phyloP scores from a whole-genome alignment of 1,140 invertebrate genomes.

The Laupala kohalensis region DNA sequence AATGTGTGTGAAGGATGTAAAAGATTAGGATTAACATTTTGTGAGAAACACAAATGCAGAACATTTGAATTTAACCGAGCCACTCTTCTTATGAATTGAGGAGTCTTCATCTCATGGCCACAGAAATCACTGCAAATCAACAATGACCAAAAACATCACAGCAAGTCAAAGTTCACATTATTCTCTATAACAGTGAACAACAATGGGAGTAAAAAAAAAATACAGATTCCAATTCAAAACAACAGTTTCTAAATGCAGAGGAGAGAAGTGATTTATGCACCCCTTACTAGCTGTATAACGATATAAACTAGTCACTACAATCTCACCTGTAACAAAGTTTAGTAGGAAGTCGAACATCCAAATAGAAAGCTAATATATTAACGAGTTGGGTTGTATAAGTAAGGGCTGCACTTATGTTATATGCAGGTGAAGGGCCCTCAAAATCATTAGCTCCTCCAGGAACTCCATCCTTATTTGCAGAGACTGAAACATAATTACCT shows the following conservation, averaged over 20 bases:
- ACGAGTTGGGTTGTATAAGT: conserved; percentile 70
- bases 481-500: conserved; percentile 40
- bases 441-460: conserved; percentile 37
- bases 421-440: conserved; percentile 48
- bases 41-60: conserved; percentile 65
- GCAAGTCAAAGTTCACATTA: neutral
- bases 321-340: conserved; percentile 56
- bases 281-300: neutral
- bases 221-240: neutral
- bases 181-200: too few species aligned
- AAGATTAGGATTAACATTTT: conserved; percentile 49
- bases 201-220: neutral
- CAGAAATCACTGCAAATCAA: conserved; percentile 68
- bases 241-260: neutral
- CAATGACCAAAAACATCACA: neutral
- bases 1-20: conserved; percentile 56
- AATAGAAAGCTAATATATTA: conserved; percentile 60
- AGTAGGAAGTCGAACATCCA: conserved; percentile 61
- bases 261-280: neutral
- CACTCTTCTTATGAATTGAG: conserved; percentile 59
- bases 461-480: conserved; percentile 48
- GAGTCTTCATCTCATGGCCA: conserved; percentile 48
- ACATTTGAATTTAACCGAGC: conserved; percentile 69
- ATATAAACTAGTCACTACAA: neutral
- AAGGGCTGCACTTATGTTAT: conserved; percentile 62